Evolutionary conservation across 2,113 vertebrate species (phyloP), one percentile per base, ranked within the genome.

Genomic region (Strix aluco): DNA sequence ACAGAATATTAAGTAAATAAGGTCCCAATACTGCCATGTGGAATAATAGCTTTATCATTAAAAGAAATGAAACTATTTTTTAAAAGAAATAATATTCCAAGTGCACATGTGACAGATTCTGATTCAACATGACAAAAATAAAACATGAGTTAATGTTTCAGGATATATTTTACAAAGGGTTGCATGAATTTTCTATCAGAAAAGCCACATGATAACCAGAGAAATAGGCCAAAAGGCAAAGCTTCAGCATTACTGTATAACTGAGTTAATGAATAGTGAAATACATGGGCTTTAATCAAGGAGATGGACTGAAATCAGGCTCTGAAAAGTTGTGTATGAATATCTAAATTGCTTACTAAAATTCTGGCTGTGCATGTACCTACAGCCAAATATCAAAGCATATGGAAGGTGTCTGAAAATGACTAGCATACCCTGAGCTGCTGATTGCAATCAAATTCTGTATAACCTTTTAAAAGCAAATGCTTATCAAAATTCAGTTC

Each of bases 371-470:
- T 70, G 55, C 38, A 62, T 42, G 7, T 86, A 94, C 67, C 84
- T 90, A 77, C 38, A 92, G 67, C 11, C 81, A 92, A 90, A 94
- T 96, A 97, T 62, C 74, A 95, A 90, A 96, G 74, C 81, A 77
- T 73, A 87, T 94, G 79, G 87, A 96, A 81, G 58, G 10, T 77
- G n/a, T 94, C 84, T 96, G 89, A 92, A 94, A 94, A 77, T 83
- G 91, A 94, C 81, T 87, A 92, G 66, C 54, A 55, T 66, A 82
- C 78, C n/a, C 86, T 55, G 66, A 92, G 86, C 58, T 97, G 81
- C 89, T 97, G 95, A 97, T 96, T 97, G 96, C 96, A 97, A 97
- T 97, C 96, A 97, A 77, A 84, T 82, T 77, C 92, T 86, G 49
- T 77, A 91, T 77, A 96, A 94, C 66, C 91, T 92, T 94, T 92